Evolutionary conservation across 1,140 invertebrate genomes (phyloP), one percentile per base, ranked within the genome.

Genomic region (Orius laevigatus): DNA sequence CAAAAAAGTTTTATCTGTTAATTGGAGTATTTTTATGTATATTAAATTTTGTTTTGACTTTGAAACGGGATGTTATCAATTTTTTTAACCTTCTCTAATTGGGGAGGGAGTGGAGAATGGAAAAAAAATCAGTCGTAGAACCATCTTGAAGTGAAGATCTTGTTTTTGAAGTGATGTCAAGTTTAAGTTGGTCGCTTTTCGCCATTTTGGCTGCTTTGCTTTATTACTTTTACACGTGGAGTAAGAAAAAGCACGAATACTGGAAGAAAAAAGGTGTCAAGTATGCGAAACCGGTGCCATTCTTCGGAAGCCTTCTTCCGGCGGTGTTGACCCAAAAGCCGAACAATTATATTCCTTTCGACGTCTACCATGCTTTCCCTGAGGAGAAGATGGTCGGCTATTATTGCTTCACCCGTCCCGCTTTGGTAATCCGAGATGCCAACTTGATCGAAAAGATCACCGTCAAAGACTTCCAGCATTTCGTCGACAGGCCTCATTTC

Each of bases 381-480:
- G 34, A 58, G 5, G 58, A 65, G 19, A 58, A 51, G 9, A 64
- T 62, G 35, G 66, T 67, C 11, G 70, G 70, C 0, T 63, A 57
- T 14, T 72, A 63, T 12, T 60, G 66, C 2, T 61, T 70, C 9
- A 55, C 60, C 14, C 62, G 61, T 11, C 72, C 72, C 0, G 55
- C 62, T 1, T 45, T 74, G 2, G 60, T 70, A 14, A 18, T 72
- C 0, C 58, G 63, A 5, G 71, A 75, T 54, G 65, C 67, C 0
- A 63, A 71, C 3, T 53, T 74, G 0, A 62, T 74, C n/a, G 67
- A 65, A 44, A 54, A 51, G 12, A 55, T 74, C 5, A 62, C 63
- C 31, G 58, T 71, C 1, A 71, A 70, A 53, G 69, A 74, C 52
- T 75, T 75, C 40, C 47, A 58, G 0, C 58, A 58, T 49, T 74